phyloP scores from a whole-genome alignment of 2,113 vertebrate genomes.

The Amia ocellicauda region DNA sequence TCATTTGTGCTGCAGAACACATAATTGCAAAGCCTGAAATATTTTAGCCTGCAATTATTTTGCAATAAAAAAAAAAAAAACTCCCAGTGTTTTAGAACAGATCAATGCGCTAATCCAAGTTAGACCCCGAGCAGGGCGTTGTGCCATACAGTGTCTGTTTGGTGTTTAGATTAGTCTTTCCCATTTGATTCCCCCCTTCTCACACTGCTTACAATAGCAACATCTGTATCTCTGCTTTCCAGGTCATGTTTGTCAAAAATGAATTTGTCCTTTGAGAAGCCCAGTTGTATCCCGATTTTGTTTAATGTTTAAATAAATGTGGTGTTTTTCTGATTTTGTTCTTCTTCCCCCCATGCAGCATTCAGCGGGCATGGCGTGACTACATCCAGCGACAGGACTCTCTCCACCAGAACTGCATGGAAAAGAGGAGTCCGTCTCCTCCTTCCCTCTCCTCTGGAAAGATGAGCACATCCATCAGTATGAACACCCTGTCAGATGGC shows the following conservation, averaged over 20 bases:
- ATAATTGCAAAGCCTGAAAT: too few species aligned
- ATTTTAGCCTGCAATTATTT: too few species aligned
- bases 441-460: slow-evolving; percentile 80
- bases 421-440: slow-evolving; percentile 80
- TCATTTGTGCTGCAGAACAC: too few species aligned
- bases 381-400: slow-evolving; percentile 78
- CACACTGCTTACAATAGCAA: neutral
- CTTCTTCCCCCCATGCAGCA: slow-evolving; percentile 51
- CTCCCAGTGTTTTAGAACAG: too few species aligned
- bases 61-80: too few species aligned
- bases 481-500: slow-evolving; percentile 87
- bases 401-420: slow-evolving; percentile 47
- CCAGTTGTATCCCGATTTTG: neutral
- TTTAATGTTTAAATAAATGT: too few species aligned
- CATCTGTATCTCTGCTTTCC: neutral
- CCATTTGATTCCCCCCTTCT: neutral
- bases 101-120: too few species aligned
- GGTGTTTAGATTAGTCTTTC: neutral
- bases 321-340: neutral
- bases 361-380: slow-evolving; percentile 84
- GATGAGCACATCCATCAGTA: slow-evolving; percentile 92
- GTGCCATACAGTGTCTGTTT: neutral
- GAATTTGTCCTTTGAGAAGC: neutral
- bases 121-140: neutral
- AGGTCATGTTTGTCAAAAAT: neutral